Evolutionary conservation across 2,113 vertebrate species (phyloP).

Genomic region (Argyrosomus japonicus): DNA sequence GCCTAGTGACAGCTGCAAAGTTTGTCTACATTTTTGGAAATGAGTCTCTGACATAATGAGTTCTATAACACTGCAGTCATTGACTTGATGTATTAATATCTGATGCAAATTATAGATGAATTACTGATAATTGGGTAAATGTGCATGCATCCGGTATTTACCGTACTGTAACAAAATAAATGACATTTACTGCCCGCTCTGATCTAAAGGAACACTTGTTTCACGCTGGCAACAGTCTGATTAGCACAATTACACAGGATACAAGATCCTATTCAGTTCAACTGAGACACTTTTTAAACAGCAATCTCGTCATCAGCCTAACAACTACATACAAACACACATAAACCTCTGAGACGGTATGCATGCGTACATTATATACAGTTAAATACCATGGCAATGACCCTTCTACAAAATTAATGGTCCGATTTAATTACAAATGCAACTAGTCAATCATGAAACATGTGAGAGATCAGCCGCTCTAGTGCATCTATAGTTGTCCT

Average conservation of each 20-base stretch:
- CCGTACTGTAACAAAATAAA: conserved; percentile 34
- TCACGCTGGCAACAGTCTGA: conserved; percentile 32
- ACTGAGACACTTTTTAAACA: conserved; percentile 23
- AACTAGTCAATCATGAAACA: not conserved
- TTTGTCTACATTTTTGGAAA: conserved; percentile 17
- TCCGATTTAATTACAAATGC: not conserved
- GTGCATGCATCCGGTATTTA: conserved; percentile 37
- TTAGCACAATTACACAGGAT: conserved; percentile 52
- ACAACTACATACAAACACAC: conserved; percentile 17
- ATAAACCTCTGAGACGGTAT: not conserved
- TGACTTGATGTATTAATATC: conserved; percentile 58
- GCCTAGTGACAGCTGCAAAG: conserved; percentile 36
- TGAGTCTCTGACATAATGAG: conserved; percentile 15
- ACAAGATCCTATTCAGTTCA: conserved; percentile 38
- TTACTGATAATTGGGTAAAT: conserved; percentile 61
- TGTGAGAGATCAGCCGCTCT: not conserved
- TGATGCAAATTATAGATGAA: conserved; percentile 60
- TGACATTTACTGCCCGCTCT: conserved; percentile 27
- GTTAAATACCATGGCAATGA: not conserved
- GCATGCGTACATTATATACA: not conserved
- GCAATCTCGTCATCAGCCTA: conserved; percentile 17
- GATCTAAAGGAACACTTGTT: conserved; percentile 52
- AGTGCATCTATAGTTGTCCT: not conserved
- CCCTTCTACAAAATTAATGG: not conserved
- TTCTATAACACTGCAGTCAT: conserved; percentile 40